Evolutionary conservation across 2,113 vertebrate species (phyloP).

Genomic region (Poeciliopsis retropinna): DNA sequence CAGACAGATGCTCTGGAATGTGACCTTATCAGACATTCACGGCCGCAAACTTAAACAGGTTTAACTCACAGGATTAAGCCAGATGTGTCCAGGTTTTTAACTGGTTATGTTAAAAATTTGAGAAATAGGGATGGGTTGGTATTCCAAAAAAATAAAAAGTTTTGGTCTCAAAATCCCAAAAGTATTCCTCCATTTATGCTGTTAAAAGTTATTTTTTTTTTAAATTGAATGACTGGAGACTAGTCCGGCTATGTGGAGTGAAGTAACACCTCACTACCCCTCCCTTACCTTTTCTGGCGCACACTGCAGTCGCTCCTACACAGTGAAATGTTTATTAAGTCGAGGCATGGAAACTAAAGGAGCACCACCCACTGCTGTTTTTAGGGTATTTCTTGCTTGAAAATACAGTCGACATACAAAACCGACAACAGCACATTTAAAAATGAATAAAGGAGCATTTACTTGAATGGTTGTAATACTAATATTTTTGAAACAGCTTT

Average conservation of each 20-base stretch:
- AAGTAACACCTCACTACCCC: background rate
- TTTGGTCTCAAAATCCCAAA: background rate
- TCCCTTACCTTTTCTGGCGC: background rate
- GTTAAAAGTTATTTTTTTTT: background rate
- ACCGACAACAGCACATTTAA: background rate
- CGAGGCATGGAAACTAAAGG: background rate
- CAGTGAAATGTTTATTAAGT: background rate
- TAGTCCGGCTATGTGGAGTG: background rate
- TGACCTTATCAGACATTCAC: slow-evolving; percentile 43
- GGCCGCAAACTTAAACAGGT: background rate
- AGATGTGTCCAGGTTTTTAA: background rate
- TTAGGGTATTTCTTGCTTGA: background rate
- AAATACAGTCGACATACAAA: background rate
- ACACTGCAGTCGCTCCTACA: background rate
- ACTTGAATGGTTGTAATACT: background rate
- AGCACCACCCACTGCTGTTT: background rate
- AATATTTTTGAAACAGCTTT: background rate
- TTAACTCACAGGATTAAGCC: background rate
- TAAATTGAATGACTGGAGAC: background rate
- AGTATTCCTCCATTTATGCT: background rate
- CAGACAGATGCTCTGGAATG: slow-evolving; percentile 55
- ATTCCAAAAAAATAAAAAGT: background rate
- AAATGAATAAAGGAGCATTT: background rate
- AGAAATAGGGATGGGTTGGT: background rate
- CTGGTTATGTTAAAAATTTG: background rate